Evolutionary conservation across 2,113 vertebrate genomes (phyloP).

Genomic region (Oryzias javanicus): DNA sequence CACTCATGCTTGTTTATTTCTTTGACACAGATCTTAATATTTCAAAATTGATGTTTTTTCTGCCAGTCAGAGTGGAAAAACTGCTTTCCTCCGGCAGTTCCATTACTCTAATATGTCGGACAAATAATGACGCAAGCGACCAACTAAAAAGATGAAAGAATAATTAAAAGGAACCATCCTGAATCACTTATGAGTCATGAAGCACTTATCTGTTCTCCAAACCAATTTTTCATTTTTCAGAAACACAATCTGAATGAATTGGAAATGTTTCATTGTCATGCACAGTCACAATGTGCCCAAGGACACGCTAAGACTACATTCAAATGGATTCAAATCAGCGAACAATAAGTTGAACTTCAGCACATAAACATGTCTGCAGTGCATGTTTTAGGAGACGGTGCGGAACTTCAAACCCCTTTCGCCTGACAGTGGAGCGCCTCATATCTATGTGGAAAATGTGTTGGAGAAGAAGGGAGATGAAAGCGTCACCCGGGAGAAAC

Average conservation of each 20-base stretch:
- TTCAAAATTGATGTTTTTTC: conserved; percentile 3
- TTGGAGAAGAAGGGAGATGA: conserved; percentile 39
- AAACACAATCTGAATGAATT: conserved; percentile 16
- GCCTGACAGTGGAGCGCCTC: conserved; percentile 46
- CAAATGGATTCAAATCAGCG: neutral
- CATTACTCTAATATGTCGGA: neutral
- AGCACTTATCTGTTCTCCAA: conserved; percentile 9
- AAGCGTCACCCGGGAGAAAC: conserved; percentile 40
- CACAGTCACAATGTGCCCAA: conserved; percentile 1
- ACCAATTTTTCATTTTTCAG: neutral
- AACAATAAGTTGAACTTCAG: conserved; percentile 44
- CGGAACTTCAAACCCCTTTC: conserved; percentile 35
- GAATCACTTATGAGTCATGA: too few relatives aligned
- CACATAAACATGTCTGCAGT: conserved; percentile 52
- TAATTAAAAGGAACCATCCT: conserved; percentile 33
- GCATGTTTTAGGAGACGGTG: conserved; percentile 34
- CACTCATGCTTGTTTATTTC: conserved; percentile 2
- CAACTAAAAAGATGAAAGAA: conserved; percentile 17
- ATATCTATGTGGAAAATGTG: conserved; percentile 38
- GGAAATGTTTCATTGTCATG: conserved; percentile 1
- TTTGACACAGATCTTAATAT: conserved; percentile 28
- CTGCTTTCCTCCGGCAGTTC: conserved; percentile 3
- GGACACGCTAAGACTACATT: neutral
- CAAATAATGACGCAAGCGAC: conserved; percentile 7
- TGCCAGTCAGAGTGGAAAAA: conserved; percentile 23